Conservation (phyloP, 2,888 invertebrate species). For the Lochmaea capreae region DNA sequence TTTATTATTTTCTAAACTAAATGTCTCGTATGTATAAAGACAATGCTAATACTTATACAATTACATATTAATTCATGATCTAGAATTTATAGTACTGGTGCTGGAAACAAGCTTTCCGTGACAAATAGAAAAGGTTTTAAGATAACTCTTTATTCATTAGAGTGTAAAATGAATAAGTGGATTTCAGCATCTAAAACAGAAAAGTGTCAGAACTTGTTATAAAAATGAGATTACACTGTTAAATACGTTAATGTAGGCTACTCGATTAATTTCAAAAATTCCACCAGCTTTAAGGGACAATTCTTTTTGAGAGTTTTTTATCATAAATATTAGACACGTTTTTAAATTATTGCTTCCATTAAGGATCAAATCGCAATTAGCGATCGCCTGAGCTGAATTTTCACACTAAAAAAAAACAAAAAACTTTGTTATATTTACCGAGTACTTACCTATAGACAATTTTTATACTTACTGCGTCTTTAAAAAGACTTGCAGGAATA, state of each 20-base stretch:
- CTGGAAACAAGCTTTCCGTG: not conserved
- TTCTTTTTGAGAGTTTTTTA: not conserved
- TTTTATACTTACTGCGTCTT: not conserved
- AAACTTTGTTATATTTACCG: not conserved
- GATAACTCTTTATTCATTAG: not conserved
- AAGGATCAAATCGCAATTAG: not conserved
- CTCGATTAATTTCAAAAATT: not conserved
- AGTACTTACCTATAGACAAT: not conserved
- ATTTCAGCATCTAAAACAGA: conserved; percentile 2
- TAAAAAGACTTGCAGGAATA: not conserved
- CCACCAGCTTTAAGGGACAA: not conserved
- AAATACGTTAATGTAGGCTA: not conserved
- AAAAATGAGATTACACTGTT: not conserved
- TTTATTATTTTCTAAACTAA: too few species aligned
- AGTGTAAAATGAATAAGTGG: not conserved
- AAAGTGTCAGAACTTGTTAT: not conserved
- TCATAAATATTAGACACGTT: not conserved
- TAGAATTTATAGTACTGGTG: too few species aligned
- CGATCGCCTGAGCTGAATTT: not conserved
- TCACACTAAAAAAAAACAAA: not conserved
- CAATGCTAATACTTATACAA: too few species aligned
- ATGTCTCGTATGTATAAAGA: too few species aligned
- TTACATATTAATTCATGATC: too few species aligned
- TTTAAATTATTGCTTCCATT: not conserved
- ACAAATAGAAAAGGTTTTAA: not conserved